Percentiles rank a stretch among this genome's conserved stretches.
phyloP scores from a whole-genome alignment of 2,113 vertebrate genomes.

The Seriola aureovittata region DNA sequence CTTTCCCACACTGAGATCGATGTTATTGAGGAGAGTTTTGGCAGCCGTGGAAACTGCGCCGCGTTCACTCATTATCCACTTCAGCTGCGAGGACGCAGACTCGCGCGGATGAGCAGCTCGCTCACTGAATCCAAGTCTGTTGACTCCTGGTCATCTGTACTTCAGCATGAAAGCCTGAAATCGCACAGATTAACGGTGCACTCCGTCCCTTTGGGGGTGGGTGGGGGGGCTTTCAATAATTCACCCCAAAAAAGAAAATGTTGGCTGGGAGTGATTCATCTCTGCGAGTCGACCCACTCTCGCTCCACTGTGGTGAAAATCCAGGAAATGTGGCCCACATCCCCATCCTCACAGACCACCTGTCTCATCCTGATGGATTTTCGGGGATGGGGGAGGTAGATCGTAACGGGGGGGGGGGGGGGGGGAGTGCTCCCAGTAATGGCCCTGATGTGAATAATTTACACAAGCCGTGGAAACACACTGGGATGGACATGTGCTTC shows the following conservation, averaged over 20 bases:
- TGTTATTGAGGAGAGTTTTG: conserved; percentile 42
- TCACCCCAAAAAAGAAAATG: conserved; percentile 60
- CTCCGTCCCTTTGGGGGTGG: conserved; percentile 38
- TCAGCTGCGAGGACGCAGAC: conserved; percentile 17
- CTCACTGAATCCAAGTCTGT: conserved; percentile 23
- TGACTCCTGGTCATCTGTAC: conserved; percentile 54
- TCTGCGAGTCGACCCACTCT: conserved; percentile 34
- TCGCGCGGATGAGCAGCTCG: conserved; percentile 16
- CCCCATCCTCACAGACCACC: conserved; percentile 58
- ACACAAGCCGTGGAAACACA: conserved; percentile 69
- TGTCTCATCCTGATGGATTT: conserved; percentile 64
- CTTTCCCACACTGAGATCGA: conserved; percentile 16
- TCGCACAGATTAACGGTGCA: conserved; percentile 51
- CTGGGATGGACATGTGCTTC: conserved; percentile 58
- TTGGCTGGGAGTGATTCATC: conserved; percentile 57
- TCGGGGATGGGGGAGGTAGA: conserved; percentile 38
- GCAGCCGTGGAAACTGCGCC: conserved; percentile 21
- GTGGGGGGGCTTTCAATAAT: conserved; percentile 70
- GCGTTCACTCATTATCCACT: conserved; percentile 24
- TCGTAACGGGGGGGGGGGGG: conserved; percentile 20
- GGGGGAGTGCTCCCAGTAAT: conserved; percentile 60
- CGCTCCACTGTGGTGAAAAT: conserved; percentile 18
- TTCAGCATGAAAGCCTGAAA: conserved; percentile 48
- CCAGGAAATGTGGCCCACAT: conserved; percentile 24
- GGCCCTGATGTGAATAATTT: conserved; percentile 81